These are phyloP conservation scores for Yponomeuta malinellus DNA, from an alignment of 2,888 invertebrate genomes.

Conservation along the genomic window DNA sequence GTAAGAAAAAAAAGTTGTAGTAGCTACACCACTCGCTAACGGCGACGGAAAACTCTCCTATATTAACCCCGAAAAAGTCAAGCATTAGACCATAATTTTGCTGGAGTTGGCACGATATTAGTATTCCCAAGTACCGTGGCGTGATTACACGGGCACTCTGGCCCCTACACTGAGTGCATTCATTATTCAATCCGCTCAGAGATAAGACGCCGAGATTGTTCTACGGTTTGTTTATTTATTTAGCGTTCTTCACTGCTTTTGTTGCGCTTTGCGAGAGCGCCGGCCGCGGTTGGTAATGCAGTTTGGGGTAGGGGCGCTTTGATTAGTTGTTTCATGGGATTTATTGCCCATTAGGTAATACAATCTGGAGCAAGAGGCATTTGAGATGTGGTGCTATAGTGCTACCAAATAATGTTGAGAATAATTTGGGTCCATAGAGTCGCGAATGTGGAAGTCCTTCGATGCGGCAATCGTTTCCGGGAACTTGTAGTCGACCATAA, in stretches of 20 bases:
- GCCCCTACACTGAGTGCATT: neutral
- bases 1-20: too few relatives aligned
- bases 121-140: neutral
- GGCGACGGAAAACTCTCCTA: too few relatives aligned
- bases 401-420: too few relatives aligned
- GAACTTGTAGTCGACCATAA: too few relatives aligned
- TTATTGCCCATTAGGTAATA: too few relatives aligned
- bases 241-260: neutral
- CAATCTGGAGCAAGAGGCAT: too few relatives aligned
- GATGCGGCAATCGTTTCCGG: too few relatives aligned
- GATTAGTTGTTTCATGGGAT: neutral
- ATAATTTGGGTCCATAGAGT: too few relatives aligned
- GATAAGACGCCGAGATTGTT: slow-evolving; percentile 1
- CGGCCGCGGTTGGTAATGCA: neutral
- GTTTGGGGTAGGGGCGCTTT: neutral
- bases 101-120: neutral
- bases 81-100: neutral
- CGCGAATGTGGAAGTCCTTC: too few relatives aligned
- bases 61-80: too few relatives aligned
- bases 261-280: neutral
- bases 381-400: too few relatives aligned
- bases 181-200: neutral
- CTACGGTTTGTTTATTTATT: neutral
- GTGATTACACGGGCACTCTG: neutral
- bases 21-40: too few relatives aligned